Conservation (phyloP, 2,113 vertebrate genomes). For the Entelurus aequoreus region DNA sequence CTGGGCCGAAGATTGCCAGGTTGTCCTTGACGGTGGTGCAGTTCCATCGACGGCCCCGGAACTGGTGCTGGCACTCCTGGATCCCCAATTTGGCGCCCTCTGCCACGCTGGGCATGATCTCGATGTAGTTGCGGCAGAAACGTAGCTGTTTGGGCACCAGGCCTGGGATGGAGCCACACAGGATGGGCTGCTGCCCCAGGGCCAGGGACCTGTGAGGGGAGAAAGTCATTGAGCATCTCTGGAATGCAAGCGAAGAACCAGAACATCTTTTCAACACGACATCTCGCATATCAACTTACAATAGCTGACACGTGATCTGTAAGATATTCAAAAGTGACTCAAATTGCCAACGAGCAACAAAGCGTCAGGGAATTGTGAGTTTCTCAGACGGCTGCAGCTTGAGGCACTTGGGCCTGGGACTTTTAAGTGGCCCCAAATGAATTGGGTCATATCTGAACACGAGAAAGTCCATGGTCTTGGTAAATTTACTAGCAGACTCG, state of each 20-base stretch:
- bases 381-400: too few species aligned
- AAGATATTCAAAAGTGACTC: too few species aligned
- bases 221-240: not conserved
- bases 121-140: constrained; percentile 95
- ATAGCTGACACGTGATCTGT: too few species aligned
- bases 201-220: constrained; percentile 83
- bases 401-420: too few species aligned
- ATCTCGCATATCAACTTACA: too few species aligned
- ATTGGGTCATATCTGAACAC: too few species aligned
- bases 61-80: constrained; percentile 95
- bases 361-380: too few species aligned
- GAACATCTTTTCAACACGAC: not conserved
- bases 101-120: constrained; percentile 97
- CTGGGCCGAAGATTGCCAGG: constrained; percentile 92
- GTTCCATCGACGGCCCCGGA: constrained; percentile 93
- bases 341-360: too few species aligned
- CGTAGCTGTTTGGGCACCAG: constrained; percentile 95
- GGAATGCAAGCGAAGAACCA: not conserved
- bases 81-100: constrained; percentile 92
- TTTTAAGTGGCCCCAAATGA: too few species aligned
- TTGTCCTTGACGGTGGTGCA: constrained; percentile 93
- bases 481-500: too few species aligned
- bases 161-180: constrained; percentile 92
- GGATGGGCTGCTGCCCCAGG: constrained; percentile 88
- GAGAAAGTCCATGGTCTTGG: too few species aligned